A percentile compares a stretch with the other conserved stretches of the same genome.
These are phyloP conservation scores for Pararge aegeria DNA, from an alignment of 1,140 invertebrate genomes.

Conservation along the genomic window DNA sequence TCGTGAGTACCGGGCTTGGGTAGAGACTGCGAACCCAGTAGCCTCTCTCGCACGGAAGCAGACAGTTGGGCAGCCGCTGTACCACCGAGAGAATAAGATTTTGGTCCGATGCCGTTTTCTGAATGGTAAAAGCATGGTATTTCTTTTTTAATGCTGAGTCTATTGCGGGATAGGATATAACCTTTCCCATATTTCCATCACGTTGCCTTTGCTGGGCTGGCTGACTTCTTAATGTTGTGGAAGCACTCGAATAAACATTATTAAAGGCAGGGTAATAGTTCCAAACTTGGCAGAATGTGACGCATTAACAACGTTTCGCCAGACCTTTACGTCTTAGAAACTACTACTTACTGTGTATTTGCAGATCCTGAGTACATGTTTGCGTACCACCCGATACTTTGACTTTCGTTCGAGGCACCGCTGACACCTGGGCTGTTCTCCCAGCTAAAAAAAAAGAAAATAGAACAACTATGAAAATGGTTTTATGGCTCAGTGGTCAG, in stretches of 20 bases:
- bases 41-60: slow-evolving; percentile 89
- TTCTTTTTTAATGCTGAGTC: neutral
- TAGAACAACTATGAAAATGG: neutral
- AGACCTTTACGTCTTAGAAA: neutral
- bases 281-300: too few relatives aligned
- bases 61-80: slow-evolving; percentile 91
- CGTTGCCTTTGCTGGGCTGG: too few relatives aligned
- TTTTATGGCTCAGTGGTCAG: too few relatives aligned
- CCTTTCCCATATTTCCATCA: neutral
- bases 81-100: slow-evolving; percentile 89
- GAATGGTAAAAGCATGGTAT: neutral
- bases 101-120: slow-evolving; percentile 77
- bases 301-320: too few relatives aligned
- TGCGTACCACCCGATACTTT: slow-evolving; percentile 94
- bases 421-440: slow-evolving; percentile 90
- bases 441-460: slow-evolving; percentile 47
- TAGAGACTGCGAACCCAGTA: slow-evolving; percentile 89
- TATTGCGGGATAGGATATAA: neutral
- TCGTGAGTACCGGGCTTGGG: slow-evolving; percentile 87
- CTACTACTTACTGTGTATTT: slow-evolving; percentile 82
- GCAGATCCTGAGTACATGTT: slow-evolving; percentile 89
- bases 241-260: too few relatives aligned
- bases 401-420: slow-evolving; percentile 91
- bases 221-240: too few relatives aligned
- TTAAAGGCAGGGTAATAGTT: too few relatives aligned